A percentile compares a stretch with the other conserved stretches of the same genome.
These are phyloP conservation scores for Parnassius orleans DNA, from an alignment of 2,888 invertebrate genomes.

Conservation along the genomic window DNA sequence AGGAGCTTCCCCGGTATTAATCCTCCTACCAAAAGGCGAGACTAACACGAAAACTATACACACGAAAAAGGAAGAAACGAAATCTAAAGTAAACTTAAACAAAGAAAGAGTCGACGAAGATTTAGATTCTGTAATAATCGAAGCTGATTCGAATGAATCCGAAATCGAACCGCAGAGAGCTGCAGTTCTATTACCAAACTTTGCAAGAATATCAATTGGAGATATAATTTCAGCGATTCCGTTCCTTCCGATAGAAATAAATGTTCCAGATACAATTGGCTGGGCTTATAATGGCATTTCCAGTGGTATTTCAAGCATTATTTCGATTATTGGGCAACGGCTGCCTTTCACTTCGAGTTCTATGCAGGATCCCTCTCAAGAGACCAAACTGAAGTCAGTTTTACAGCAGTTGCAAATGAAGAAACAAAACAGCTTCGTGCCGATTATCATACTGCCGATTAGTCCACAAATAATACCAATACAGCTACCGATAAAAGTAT, in stretches of 20 bases:
- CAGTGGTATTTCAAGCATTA: conserved; percentile 43
- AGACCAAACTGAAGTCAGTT: conserved; percentile 39
- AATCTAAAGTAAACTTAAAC: conserved; percentile 21
- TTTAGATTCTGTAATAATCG: conserved; percentile 53
- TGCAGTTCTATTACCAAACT: conserved; percentile 45
- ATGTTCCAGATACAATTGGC: conserved; percentile 81
- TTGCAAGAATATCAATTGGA: conserved; percentile 57
- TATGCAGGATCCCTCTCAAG: conserved; percentile 30
- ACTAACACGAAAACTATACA: conserved; percentile 5
- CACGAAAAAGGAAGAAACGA: conserved; percentile 30
- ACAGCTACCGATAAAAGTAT: conserved; percentile 36
- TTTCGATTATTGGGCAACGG: conserved; percentile 54
- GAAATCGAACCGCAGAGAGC: conserved; percentile 33
- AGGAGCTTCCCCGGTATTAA: conserved; percentile 50
- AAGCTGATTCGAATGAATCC: conserved; percentile 44
- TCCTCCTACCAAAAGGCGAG: conserved; percentile 48
- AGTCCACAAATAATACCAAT: conserved; percentile 43
- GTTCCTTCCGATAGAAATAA: conserved; percentile 83
- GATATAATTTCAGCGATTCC: conserved; percentile 76
- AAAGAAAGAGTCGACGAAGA: conserved; percentile 43
- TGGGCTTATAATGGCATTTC: conserved; percentile 64
- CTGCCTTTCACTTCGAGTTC: conserved; percentile 41
- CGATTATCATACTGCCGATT: conserved; percentile 51
- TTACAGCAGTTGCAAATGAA: conserved; percentile 40
- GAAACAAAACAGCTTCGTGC: conserved; percentile 36